Evolutionary conservation across 1,140 invertebrate species (phyloP).

Genomic region (Pachypsylla venusta): DNA sequence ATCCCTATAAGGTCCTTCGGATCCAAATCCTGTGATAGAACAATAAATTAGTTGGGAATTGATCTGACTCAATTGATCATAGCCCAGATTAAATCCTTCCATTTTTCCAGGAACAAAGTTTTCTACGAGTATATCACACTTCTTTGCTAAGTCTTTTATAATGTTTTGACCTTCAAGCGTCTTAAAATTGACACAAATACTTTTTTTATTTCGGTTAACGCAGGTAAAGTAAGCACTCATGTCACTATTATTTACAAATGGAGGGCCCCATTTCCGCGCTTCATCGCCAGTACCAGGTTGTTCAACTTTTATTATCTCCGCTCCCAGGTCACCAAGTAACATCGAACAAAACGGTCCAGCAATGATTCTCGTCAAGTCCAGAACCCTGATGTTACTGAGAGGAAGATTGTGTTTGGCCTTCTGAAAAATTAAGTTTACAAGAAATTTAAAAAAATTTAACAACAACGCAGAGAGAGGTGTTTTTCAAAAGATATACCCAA

Average conservation of each 20-base stretch:
- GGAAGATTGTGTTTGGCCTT: constrained; percentile 23
- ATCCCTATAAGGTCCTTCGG: constrained; percentile 64
- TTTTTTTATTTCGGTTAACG: constrained; percentile 92
- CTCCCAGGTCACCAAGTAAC: constrained; percentile 85
- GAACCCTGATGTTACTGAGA: constrained; percentile 48
- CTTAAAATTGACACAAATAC: constrained; percentile 77
- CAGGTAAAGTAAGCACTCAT: constrained; percentile 75
- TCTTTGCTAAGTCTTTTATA: constrained; percentile 51
- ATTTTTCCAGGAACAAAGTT: constrained; percentile 90
- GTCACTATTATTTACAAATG: constrained; percentile 39
- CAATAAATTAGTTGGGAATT: constrained; percentile 82
- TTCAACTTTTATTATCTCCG: constrained; percentile 86
- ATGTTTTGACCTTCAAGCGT: constrained; percentile 49
- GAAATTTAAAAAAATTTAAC: too few relatives aligned
- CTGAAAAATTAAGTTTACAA: constrained; percentile 7
- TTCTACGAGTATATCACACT: constrained; percentile 81
- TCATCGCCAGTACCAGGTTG: constrained; percentile 72
- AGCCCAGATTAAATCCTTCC: constrained; percentile 59
- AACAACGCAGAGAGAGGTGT: too few relatives aligned
- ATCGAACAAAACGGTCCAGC: constrained; percentile 70
- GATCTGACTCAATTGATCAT: constrained; percentile 49
- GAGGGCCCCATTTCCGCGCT: constrained; percentile 83
- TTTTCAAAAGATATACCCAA: too few relatives aligned
- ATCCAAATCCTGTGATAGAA: constrained; percentile 85
- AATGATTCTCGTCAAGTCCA: constrained; percentile 72